Evolutionary conservation across 2,797 vertebrate genomes (phyloP), one percentile per base, ranked within the genome.

Genomic region (Epinephelus coioides): DNA sequence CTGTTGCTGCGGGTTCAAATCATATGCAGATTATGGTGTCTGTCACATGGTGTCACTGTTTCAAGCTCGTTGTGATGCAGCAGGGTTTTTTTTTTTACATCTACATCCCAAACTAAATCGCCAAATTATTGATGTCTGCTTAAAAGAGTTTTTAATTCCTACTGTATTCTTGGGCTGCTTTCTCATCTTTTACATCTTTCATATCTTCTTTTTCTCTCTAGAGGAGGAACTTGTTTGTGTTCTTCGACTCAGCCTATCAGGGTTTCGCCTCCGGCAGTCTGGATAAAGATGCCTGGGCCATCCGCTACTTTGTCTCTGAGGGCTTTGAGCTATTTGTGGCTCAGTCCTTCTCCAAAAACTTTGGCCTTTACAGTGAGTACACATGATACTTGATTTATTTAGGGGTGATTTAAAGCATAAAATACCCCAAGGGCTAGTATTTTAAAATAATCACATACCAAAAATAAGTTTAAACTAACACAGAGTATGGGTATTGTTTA

Each of bases 281-380:
- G 87, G 97, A 98, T 15, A 97, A 96, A 87, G 98, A 99, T 11
- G 98, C 98, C 74, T 99, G 98, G 98, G 97, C 98, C 65, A 83
- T 99, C 80, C 97, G 98, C 47, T 97, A 92, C 95, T 99, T 99
- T 82, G 97, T 98, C 79, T 96, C 97, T 17, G 94, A 98, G 95
- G 97, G 97, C 80, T 97, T 99, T 60, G 98, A 99, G 95, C 95
- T 99, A 69, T 96, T 99, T 73, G 95, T 97, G 77, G 97, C 98
- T 85, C 98, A 99, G 95, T 99, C 98, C 76, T 99, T 99, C 96
- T 99, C 98, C 85, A 99, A 99, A 94, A 99, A 99, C 96, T 99
- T 99, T 51, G 98, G 98, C 88, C 95, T 99, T 44, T 99, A 99
- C 96, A 99, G 98, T 99, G 95, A 98, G 98, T 92, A 0, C 47